Percentiles rank a stretch among this genome's conserved stretches.
phyloP scores from a whole-genome alignment of 2,888 invertebrate genomes.

The Brachylomia viminalis region DNA sequence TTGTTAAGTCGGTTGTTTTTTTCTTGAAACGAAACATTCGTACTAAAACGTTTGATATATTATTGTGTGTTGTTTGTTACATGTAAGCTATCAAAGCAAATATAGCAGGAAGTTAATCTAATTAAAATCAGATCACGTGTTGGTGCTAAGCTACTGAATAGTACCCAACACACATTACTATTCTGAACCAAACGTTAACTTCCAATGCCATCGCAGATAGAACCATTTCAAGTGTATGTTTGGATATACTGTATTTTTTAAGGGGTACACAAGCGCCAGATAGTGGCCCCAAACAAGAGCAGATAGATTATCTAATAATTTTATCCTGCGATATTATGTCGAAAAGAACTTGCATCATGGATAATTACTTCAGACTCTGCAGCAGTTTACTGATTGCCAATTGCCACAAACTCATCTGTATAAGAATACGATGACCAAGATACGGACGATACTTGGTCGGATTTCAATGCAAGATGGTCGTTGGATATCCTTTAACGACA shows the following conservation, averaged over 20 bases:
- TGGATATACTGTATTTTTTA: constrained; percentile 11
- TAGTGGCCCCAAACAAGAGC: background rate
- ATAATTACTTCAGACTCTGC: background rate
- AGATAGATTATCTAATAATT: constrained; percentile 1
- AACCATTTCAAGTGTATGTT: constrained; percentile 42
- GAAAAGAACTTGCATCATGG: constrained; percentile 1
- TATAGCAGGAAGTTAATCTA: constrained; percentile 73
- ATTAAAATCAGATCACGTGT: constrained; percentile 77
- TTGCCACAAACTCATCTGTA: background rate
- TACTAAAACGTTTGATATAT: constrained; percentile 22
- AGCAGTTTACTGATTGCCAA: background rate
- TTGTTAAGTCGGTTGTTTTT: background rate
- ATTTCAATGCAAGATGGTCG: constrained; percentile 11
- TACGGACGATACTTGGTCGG: background rate
- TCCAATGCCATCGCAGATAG: constrained; percentile 52
- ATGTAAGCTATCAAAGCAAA: constrained; percentile 46
- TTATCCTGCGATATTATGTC: background rate
- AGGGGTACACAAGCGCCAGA: no score
- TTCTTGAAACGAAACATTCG: background rate
- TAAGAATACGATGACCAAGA: background rate
- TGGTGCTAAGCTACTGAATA: constrained; percentile 47
- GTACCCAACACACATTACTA: constrained; percentile 60
- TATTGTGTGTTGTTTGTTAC: constrained; percentile 3
- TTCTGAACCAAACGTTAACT: constrained; percentile 52
- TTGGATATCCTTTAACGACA: constrained; percentile 42